Evolutionary conservation across 2,797 vertebrate genomes (phyloP).

Genomic region (Triplophysa yarkandensis): DNA sequence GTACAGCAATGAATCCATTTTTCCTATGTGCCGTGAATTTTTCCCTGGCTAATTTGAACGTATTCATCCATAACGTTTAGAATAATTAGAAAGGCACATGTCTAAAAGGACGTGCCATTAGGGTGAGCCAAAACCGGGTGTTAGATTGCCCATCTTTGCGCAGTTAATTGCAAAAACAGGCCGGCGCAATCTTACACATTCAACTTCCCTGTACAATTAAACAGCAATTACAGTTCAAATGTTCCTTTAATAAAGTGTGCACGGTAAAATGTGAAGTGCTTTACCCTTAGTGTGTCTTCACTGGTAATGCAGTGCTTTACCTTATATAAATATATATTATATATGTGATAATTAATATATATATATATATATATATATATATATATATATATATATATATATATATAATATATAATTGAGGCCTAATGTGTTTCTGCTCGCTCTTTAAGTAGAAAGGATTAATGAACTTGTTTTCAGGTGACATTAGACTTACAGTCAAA

Average conservation of each 20-base stretch:
- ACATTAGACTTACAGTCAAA: neutral
- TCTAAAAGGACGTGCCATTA: conserved; percentile 53
- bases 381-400: too few species aligned
- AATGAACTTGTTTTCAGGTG: conserved; percentile 40
- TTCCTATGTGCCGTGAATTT: conserved; percentile 44
- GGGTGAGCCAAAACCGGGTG: conserved; percentile 30
- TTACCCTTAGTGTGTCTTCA: conserved; percentile 38
- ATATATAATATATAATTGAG: too few species aligned
- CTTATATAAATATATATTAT: neutral
- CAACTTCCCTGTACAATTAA: conserved; percentile 53
- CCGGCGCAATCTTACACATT: conserved; percentile 53
- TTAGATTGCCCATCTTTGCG: conserved; percentile 47
- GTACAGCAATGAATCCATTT: conserved; percentile 37
- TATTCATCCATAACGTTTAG: conserved; percentile 56
- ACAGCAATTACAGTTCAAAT: conserved; percentile 53
- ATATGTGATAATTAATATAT: too few species aligned
- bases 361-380: too few species aligned
- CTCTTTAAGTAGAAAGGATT: conserved; percentile 33
- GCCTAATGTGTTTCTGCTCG: conserved; percentile 33
- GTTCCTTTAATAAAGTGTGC: conserved; percentile 46
- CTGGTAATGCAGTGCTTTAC: neutral
- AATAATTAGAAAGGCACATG: conserved; percentile 57
- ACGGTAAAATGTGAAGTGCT: conserved; percentile 42
- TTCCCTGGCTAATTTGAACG: conserved; percentile 41
- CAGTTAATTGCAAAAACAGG: conserved; percentile 51